These are phyloP conservation scores for Tauraco erythrolophus DNA, from an alignment of 2,113 vertebrate species.

Conservation along the genomic window DNA sequence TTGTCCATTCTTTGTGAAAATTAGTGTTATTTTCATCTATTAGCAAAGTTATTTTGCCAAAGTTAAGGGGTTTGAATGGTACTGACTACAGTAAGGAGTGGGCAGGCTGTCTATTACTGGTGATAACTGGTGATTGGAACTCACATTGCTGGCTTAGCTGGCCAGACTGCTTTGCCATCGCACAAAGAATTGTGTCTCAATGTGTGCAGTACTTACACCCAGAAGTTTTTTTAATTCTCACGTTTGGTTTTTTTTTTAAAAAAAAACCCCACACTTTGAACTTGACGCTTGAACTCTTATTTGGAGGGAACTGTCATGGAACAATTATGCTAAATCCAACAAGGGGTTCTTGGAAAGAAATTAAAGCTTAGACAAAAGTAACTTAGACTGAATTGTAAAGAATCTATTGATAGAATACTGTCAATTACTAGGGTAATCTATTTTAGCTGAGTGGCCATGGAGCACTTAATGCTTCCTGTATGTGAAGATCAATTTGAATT, in stretches of 20 bases:
- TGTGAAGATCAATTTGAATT: too few relatives aligned
- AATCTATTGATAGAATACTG: neutral
- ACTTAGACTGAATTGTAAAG: neutral
- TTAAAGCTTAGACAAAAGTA: neutral
- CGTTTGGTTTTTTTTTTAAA: neutral
- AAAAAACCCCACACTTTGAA: neutral
- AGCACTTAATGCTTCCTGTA: neutral
- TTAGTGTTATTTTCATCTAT: fast-evolving
- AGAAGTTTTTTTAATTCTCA: neutral
- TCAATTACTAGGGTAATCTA: conserved; percentile 4
- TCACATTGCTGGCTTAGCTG: neutral
- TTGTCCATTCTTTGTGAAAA: fast-evolving
- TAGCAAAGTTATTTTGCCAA: fast-evolving
- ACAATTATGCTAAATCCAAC: neutral
- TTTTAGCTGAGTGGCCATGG: neutral
- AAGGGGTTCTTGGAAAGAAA: neutral
- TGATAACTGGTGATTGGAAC: neutral
- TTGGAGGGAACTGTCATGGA: neutral
- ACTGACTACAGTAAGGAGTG: neutral
- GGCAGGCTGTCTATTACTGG: neutral
- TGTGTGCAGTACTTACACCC: neutral
- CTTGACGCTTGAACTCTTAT: neutral
- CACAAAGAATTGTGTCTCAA: neutral
- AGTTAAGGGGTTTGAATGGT: neutral
- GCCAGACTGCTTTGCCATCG: neutral